Conservation (phyloP, 2,797 vertebrate genomes). For the Lindbergichthys nudifrons region DNA sequence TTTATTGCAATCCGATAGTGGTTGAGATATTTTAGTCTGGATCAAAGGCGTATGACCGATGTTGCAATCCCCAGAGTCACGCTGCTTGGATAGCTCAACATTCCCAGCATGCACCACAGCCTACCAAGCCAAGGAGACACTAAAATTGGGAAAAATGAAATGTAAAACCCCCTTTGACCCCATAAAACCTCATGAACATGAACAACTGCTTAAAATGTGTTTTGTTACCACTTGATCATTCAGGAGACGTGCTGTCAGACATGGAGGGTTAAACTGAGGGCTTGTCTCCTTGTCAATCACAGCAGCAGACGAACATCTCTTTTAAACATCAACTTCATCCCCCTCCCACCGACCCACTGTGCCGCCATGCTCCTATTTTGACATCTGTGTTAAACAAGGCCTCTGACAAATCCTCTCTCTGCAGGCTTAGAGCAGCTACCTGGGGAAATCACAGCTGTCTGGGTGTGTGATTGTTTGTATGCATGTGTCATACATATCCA, state of each 20-base stretch:
- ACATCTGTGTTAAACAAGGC: slow-evolving; percentile 80
- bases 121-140: neutral
- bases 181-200: slow-evolving; percentile 42
- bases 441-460: slow-evolving; percentile 83
- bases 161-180: slow-evolving; percentile 54
- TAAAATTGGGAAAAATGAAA: slow-evolving; percentile 39
- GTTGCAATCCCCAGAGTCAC: no score
- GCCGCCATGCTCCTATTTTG: slow-evolving; percentile 55
- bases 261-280: slow-evolving; percentile 67
- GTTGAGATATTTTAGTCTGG: slow-evolving; percentile 1
- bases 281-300: slow-evolving; percentile 75
- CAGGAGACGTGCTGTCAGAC: slow-evolving; percentile 60
- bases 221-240: slow-evolving; percentile 72
- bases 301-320: slow-evolving; percentile 64
- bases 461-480: slow-evolving; percentile 54
- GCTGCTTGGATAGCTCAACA: neutral
- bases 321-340: slow-evolving; percentile 55
- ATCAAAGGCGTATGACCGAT: neutral
- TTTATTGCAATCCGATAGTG: neutral
- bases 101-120: slow-evolving; percentile 16
- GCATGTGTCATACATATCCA: slow-evolving; percentile 78
- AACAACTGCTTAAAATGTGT: slow-evolving; percentile 58
- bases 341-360: neutral
- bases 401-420: slow-evolving; percentile 70
- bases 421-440: slow-evolving; percentile 71